phyloP scores from a whole-genome alignment of 2,113 vertebrate genomes.

The Ardeotis arabs region DNA sequence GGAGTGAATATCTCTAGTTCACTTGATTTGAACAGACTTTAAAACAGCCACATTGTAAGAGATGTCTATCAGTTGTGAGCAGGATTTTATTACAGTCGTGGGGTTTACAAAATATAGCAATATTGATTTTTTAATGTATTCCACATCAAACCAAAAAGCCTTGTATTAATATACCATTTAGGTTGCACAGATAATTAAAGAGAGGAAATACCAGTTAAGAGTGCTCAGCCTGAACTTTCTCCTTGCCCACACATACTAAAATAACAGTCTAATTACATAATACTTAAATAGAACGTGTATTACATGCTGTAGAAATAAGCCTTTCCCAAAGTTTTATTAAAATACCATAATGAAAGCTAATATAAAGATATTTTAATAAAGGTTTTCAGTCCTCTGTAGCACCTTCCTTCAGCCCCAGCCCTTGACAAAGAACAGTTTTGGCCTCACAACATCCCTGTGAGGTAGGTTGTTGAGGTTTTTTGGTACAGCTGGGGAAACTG shows the following conservation, averaged over 20 bases:
- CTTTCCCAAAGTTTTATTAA: constrained; percentile 5
- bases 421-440: constrained; percentile 11
- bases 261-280: not conserved
- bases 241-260: not conserved
- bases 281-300: not conserved
- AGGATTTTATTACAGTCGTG: constrained; percentile 36
- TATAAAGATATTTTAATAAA: not conserved
- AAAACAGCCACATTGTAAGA: not conserved
- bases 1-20: not conserved
- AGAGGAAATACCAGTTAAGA: not conserved
- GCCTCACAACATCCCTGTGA: constrained; percentile 54
- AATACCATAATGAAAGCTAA: constrained; percentile 25
- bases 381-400: not conserved
- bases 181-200: constrained; percentile 24
- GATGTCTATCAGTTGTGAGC: not conserved
- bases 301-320: constrained; percentile 5
- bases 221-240: not conserved
- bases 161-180: not conserved
- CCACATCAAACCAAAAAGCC: not conserved
- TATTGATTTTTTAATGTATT: not conserved
- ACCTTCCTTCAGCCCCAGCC: constrained; percentile 5
- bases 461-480: constrained; percentile 3
- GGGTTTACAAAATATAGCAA: constrained; percentile 30
- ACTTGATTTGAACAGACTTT: not conserved
- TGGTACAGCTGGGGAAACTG: constrained; percentile 9